Percentiles rank a stretch among this genome's conserved stretches.
phyloP scores from a whole-genome alignment of 1,140 invertebrate species.

The Atopsyche davidsoni region DNA sequence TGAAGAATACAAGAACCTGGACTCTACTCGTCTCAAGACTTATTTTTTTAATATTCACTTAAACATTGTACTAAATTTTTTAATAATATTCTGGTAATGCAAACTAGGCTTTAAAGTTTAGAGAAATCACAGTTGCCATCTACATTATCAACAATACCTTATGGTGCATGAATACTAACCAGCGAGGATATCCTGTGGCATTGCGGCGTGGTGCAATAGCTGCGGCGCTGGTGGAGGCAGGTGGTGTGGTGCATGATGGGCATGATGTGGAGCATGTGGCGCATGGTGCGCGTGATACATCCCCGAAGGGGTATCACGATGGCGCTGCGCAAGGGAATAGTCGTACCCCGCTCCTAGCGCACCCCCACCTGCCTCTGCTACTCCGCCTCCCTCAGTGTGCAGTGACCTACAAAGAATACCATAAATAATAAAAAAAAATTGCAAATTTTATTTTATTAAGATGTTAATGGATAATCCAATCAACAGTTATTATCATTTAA shows the following conservation, averaged over 20 bases:
- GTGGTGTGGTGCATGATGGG: slow-evolving; percentile 16
- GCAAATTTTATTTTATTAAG: too few species aligned
- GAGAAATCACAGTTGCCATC: too few species aligned
- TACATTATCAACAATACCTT: too few species aligned
- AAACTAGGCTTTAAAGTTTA: too few species aligned
- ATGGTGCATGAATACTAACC: too few species aligned
- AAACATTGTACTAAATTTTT: too few species aligned
- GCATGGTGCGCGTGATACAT: slow-evolving; percentile 23
- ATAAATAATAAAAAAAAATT: neutral
- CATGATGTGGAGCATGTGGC: slow-evolving; percentile 14
- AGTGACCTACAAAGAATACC: slow-evolving; percentile 35
- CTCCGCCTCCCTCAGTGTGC: slow-evolving; percentile 38
- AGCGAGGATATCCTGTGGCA: slow-evolving; percentile 25
- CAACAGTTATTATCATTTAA: slow-evolving; percentile 4
- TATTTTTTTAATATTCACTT: too few species aligned
- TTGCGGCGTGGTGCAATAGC: slow-evolving; percentile 23
- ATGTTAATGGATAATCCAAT: too few species aligned
- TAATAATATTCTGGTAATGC: too few species aligned
- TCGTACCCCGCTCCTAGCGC: slow-evolving; percentile 24
- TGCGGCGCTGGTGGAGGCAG: slow-evolving; percentile 18
- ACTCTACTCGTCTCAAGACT: too few species aligned
- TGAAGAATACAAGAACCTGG: too few species aligned
- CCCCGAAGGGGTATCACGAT: slow-evolving; percentile 28
- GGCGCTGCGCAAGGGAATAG: slow-evolving; percentile 27
- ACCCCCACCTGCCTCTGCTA: slow-evolving; percentile 37